These are phyloP conservation scores for Agonopterix alstromeriana DNA, from an alignment of 2,888 invertebrate genomes.

Conservation along the genomic window DNA sequence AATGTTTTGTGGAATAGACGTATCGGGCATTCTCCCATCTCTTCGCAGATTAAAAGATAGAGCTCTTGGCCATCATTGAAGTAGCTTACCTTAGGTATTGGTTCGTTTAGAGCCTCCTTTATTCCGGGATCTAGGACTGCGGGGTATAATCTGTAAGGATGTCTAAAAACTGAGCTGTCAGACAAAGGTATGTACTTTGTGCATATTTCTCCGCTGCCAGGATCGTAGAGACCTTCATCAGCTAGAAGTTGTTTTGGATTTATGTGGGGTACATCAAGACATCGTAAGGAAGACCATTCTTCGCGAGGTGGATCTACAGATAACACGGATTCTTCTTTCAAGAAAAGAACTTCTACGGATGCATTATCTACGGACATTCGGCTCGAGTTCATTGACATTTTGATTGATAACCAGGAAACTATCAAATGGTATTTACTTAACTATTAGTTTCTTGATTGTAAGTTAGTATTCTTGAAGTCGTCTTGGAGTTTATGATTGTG, in stretches of 20 bases:
- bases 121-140: conserved; percentile 34
- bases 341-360: background rate
- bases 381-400: background rate
- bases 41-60: conserved; percentile 30
- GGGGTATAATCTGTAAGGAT: conserved; percentile 27
- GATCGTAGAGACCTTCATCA: conserved; percentile 17
- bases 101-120: conserved; percentile 24
- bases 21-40: conserved; percentile 26
- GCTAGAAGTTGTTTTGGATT: conserved; percentile 15
- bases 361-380: background rate
- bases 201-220: conserved; percentile 26
- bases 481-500: too few species aligned
- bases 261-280: conserved; percentile 10
- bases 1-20: conserved; percentile 28
- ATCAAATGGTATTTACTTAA: too few species aligned
- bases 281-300: conserved; percentile 24
- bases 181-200: conserved; percentile 23
- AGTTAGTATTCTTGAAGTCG: too few species aligned
- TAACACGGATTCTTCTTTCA: background rate
- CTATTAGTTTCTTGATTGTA: too few species aligned
- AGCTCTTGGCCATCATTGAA: conserved; percentile 38
- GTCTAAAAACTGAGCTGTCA: conserved; percentile 20
- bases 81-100: conserved; percentile 23
- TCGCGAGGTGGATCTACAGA: conserved; percentile 18
- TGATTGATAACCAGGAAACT: background rate